These are phyloP conservation scores for Tipula unca DNA, from an alignment of 2,888 invertebrate species.

Conservation along the genomic window DNA sequence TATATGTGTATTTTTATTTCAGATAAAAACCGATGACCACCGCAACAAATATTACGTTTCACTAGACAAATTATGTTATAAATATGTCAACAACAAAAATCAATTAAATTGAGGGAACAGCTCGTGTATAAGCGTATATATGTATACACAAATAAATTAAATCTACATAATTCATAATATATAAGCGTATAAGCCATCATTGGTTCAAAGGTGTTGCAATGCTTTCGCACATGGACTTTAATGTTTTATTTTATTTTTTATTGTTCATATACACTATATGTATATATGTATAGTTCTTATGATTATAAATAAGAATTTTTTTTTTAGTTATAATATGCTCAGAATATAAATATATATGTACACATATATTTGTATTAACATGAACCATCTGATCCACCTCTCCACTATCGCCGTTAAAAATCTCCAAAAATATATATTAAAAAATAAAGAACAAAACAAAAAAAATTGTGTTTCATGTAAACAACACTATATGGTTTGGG, in stretches of 20 bases:
- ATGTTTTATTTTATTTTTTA: background rate
- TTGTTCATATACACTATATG: background rate
- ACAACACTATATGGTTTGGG: conserved; percentile 21
- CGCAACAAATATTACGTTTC: too few species aligned
- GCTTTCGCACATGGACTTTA: background rate
- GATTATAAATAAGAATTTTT: background rate
- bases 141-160: background rate
- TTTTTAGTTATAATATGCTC: background rate
- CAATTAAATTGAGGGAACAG: background rate
- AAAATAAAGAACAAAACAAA: conserved; percentile 14
- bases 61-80: background rate
- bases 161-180: background rate
- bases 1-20: background rate
- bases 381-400: conserved; percentile 18
- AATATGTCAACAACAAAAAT: background rate
- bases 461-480: conserved; percentile 21
- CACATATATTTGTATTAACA: background rate
- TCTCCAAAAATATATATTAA: conserved; percentile 17
- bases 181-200: background rate
- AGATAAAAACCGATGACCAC: background rate
- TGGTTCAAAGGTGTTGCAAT: background rate
- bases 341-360: background rate
- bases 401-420: background rate
- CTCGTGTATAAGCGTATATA: background rate
- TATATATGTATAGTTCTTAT: background rate